phyloP scores from a whole-genome alignment of 64 coral and sea anemone species.

The Trachythela sp. region DNA sequence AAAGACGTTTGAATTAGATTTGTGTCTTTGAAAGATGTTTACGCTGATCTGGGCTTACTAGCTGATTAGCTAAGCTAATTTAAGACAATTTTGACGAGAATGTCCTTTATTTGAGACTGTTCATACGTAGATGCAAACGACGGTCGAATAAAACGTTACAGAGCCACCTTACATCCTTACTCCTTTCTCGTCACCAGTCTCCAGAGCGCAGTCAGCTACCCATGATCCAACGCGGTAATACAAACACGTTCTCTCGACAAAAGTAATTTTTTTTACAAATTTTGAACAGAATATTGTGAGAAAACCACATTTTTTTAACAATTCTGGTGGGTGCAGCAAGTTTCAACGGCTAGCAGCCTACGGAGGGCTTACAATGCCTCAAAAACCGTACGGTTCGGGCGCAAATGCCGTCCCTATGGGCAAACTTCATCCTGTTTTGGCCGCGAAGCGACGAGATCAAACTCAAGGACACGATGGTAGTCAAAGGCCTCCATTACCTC shows the following conservation, averaged over 20 bases:
- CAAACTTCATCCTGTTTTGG: constrained; percentile 88
- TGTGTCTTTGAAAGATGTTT: too few relatives aligned
- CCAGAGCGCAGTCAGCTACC: not conserved
- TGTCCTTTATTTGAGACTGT: not conserved
- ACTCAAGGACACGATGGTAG: constrained; percentile 21
- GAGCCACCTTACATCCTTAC: too few relatives aligned
- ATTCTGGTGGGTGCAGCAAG: not conserved
- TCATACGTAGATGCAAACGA: not conserved
- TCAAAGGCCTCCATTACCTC: constrained; percentile 39
- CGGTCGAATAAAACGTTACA: too few relatives aligned
- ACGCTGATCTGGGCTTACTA: too few relatives aligned
- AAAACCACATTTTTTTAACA: not conserved
- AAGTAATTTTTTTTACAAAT: not conserved
- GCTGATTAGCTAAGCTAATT: too few relatives aligned
- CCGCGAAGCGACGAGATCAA: constrained; percentile 62
- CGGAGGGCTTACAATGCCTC: constrained; percentile 1
- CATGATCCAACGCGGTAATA: not conserved
- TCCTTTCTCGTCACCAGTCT: too few relatives aligned
- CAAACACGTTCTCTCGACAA: not conserved
- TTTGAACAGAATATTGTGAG: not conserved
- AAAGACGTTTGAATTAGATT: too few relatives aligned
- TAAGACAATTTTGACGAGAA: too few relatives aligned
- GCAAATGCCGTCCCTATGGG: constrained; percentile 92
- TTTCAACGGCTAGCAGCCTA: not conserved
- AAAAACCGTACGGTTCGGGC: constrained; percentile 54